Conservation (phyloP, 1,140 invertebrate genomes). For the Drosophila littoralis region DNA sequence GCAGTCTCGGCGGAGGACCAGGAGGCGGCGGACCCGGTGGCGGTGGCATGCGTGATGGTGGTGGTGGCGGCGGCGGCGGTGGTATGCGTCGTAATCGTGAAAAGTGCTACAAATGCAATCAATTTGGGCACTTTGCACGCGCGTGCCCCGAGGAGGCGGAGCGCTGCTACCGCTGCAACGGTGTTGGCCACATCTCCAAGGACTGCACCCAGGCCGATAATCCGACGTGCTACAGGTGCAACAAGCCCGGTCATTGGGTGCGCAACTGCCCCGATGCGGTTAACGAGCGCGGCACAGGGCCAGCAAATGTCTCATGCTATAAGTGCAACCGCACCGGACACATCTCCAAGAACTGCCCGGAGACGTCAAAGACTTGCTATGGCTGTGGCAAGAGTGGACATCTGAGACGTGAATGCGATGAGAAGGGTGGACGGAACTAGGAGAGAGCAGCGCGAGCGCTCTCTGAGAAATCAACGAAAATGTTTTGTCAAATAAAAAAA, state of each 20-base stretch:
- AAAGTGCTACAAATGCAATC: constrained; percentile 98
- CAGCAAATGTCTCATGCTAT: constrained; percentile 89
- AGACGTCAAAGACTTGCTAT: constrained; percentile 94
- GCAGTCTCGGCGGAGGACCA: constrained; percentile 87
- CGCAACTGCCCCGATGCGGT: constrained; percentile 91
- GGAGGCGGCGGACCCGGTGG: constrained; percentile 85
- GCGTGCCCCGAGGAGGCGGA: constrained; percentile 95
- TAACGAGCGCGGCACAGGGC: constrained; percentile 84
- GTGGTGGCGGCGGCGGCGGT: constrained; percentile 84
- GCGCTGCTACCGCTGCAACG: constrained; percentile 92
- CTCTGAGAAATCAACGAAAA: constrained; percentile 70
- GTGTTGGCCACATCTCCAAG: constrained; percentile 94
- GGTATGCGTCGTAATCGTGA: constrained; percentile 87
- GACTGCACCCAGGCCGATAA: constrained; percentile 93
- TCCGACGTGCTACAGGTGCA: constrained; percentile 94
- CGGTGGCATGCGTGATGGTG: constrained; percentile 76
- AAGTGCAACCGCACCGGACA: constrained; percentile 95
- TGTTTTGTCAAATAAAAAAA: constrained; percentile 67
- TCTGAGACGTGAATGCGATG: constrained; percentile 95
- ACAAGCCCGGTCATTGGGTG: constrained; percentile 94
- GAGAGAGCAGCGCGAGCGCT: constrained; percentile 11
- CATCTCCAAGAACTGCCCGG: constrained; percentile 94
- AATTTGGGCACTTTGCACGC: constrained; percentile 95
- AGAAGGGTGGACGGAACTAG: constrained; percentile 86
- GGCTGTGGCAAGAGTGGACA: constrained; percentile 95